Base-by-base conservation (phyloP, 1,140 invertebrate genomes). In the Brachionus calyciflorus region DNA sequence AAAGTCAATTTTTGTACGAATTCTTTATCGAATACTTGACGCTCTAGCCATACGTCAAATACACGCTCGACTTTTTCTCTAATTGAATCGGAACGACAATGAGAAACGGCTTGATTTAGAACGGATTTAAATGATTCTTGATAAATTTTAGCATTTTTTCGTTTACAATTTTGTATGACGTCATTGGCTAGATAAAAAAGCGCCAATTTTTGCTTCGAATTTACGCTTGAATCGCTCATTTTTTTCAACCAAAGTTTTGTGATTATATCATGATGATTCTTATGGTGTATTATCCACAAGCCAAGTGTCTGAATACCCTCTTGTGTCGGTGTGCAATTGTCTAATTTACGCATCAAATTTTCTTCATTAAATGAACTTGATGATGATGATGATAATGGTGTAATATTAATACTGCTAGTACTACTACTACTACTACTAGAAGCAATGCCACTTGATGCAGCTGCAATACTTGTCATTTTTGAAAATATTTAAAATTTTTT, bases 111-210 rank as follows among this genome's bases (percentile, higher is more conserved):
- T 82, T 93, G 90, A 84, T 93, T 93, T 26, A 97, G 86, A 78
- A 92, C 91, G 24, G 91, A 91, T 28, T 91, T 92, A 91, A 94
- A 98, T 79, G 91, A 92, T 78, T 93, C 91, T 0, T 82, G 77
- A 79, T 80, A 82, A 46, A 84, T 57, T 33, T 80, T 79, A 46
- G 85, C 85, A 55, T 91, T 91, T 84, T 94, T 95, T 78, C 92
- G 88, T 81, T 94, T 94, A 77, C 92, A 93, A 81, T 94, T 94
- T 82, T 96, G 94, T 80, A 96, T 92, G 24, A 96, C 93, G 89
- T 96, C 94, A 86, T 96, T 96, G 21, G 93, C 93, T 80, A 96
- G 86, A 84, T 96, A 95, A 84, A 96, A 95, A n/a, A 96, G 84
- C 1, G 91, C 90, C 46, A 96, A 84, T 40, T 92, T 87, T 81